phyloP scores from a whole-genome alignment of 2,888 invertebrate genomes.

The Caenorhabditis angaria region DNA sequence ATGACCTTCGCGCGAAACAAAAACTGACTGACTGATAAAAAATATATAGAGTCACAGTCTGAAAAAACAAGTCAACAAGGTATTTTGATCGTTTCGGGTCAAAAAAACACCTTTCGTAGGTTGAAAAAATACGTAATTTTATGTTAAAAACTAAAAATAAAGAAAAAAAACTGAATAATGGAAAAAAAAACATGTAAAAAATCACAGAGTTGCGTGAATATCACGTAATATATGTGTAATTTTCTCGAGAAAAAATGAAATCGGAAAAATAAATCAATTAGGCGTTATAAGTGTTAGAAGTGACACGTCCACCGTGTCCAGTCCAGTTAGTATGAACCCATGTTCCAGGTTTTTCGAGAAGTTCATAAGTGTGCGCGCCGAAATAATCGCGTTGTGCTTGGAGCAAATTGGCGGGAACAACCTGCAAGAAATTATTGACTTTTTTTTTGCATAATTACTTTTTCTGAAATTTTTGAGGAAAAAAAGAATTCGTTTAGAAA shows the following conservation, averaged over 20 bases:
- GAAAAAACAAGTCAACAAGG: too few relatives aligned
- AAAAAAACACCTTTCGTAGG: too few relatives aligned
- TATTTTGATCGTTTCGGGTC: too few relatives aligned
- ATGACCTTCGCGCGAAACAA: too few relatives aligned
- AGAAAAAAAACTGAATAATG: not conserved
- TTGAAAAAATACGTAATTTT: too few relatives aligned
- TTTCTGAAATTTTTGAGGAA: not conserved
- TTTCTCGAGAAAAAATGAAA: too few relatives aligned
- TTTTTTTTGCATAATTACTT: not conserved
- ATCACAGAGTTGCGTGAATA: constrained; percentile 4
- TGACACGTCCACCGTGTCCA: constrained; percentile 93
- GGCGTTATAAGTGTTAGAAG: constrained; percentile 89
- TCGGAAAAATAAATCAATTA: constrained; percentile 72
- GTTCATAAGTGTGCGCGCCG: constrained; percentile 97
- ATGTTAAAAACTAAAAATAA: not conserved
- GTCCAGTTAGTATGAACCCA: constrained; percentile 98
- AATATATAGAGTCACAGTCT: too few relatives aligned
- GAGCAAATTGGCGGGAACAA: constrained; percentile 91
- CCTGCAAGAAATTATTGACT: constrained; percentile 20
- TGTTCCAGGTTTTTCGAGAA: constrained; percentile 84
- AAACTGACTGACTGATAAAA: too few relatives aligned
- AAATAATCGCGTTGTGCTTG: constrained; percentile 88
- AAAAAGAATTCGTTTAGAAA: too few relatives aligned
- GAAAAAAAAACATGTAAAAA: not conserved
- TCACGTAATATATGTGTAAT: constrained; percentile 1